Percentiles rank a stretch among this genome's conserved stretches.
Conservation (phyloP, 2,888 invertebrate genomes). For the Spicauda simplicius region DNA sequence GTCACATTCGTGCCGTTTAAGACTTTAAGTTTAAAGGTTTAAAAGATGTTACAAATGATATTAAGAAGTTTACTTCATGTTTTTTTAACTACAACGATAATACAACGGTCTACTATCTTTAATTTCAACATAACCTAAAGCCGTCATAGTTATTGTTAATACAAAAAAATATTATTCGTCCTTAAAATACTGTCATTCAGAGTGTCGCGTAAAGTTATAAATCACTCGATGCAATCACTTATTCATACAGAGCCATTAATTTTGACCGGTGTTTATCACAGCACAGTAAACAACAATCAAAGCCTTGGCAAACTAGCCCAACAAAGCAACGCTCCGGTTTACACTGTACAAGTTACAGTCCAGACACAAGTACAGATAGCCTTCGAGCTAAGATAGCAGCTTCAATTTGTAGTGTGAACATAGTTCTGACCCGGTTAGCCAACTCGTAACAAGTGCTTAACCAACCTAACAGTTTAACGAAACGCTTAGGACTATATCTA, state of each 20-base stretch:
- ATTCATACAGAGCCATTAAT: conserved; percentile 15
- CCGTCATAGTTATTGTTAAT: too few relatives aligned
- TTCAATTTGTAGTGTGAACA: conserved; percentile 30
- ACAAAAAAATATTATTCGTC: too few relatives aligned
- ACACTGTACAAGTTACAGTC: conserved; percentile 31
- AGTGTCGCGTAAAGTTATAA: too few relatives aligned
- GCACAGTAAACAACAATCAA: conserved; percentile 30
- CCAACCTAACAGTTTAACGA: conserved; percentile 23
- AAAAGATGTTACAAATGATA: too few relatives aligned
- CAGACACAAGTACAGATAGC: conserved; percentile 9
- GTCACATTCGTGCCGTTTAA: too few relatives aligned
- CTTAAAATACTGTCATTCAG: too few relatives aligned
- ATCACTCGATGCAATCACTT: too few relatives aligned
- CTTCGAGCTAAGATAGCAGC: conserved; percentile 20
- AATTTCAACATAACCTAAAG: too few relatives aligned
- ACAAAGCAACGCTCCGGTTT: conserved; percentile 26
- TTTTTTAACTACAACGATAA: too few relatives aligned
- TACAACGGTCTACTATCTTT: too few relatives aligned
- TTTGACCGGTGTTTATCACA: conserved; percentile 21
- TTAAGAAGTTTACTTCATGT: too few relatives aligned
- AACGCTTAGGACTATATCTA: conserved; percentile 7
- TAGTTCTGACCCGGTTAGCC: conserved; percentile 30
- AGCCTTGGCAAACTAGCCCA: conserved; percentile 30
- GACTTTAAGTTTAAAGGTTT: too few relatives aligned
- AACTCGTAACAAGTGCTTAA: conserved; percentile 25